These are phyloP conservation scores for Wasmannia auropunctata DNA, from an alignment of 1,140 invertebrate species.

Conservation along the genomic window DNA sequence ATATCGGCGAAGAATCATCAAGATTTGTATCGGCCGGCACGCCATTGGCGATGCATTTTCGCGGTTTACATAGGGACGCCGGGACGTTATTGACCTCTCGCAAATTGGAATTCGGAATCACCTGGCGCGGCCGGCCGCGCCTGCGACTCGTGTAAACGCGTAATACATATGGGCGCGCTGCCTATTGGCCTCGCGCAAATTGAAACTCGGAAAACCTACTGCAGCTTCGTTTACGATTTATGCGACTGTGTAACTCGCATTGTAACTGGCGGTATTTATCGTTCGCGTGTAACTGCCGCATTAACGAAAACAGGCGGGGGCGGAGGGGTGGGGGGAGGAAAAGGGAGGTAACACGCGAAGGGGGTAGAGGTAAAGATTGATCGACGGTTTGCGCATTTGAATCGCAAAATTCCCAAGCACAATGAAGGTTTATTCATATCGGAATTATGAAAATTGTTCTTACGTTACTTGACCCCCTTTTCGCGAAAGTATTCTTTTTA, in stretches of 20 bases:
- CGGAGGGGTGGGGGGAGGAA: no score
- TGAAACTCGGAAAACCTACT: slow-evolving; percentile 48
- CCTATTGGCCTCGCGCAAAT: slow-evolving; percentile 49
- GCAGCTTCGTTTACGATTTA: slow-evolving; percentile 55
- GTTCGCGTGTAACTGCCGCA: slow-evolving; percentile 56
- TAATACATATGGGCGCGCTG: slow-evolving; percentile 50
- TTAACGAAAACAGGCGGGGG: slow-evolving; percentile 47
- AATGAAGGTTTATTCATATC: slow-evolving; percentile 15
- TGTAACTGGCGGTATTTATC: slow-evolving; percentile 54
- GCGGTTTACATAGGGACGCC: slow-evolving; percentile 51
- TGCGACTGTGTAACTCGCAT: slow-evolving; percentile 50
- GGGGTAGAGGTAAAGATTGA: slow-evolving; percentile 40
- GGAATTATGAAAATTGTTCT: slow-evolving; percentile 47
- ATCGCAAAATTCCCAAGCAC: slow-evolving; percentile 30
- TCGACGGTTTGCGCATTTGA: slow-evolving; percentile 48
- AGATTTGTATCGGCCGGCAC: slow-evolving; percentile 41
- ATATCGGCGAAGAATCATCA: slow-evolving; percentile 65
- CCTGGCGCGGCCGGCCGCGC: slow-evolving; percentile 44
- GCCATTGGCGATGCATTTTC: slow-evolving; percentile 52
- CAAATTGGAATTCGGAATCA: slow-evolving; percentile 67
- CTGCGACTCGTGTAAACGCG: slow-evolving; percentile 51
- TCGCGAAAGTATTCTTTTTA: neutral
- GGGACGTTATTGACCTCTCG: slow-evolving; percentile 32
- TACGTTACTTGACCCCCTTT: slow-evolving; percentile 2
- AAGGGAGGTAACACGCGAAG: slow-evolving; percentile 33